Conservation (phyloP, 2,888 invertebrate species). For the Lithophane semibrunnea region DNA sequence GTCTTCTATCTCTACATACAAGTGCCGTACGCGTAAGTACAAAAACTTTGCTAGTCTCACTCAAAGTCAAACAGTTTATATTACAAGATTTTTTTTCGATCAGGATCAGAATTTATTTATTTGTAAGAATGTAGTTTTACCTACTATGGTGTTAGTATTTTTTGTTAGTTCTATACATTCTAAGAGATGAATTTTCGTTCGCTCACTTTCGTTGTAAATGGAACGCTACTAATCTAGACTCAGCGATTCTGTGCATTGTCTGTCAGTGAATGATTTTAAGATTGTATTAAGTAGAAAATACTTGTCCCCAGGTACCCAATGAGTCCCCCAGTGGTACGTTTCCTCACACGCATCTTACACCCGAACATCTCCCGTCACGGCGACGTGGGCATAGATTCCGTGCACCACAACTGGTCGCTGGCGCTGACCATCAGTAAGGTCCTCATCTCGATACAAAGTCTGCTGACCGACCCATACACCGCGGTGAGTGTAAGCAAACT, state of each 20-base stretch:
- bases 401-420: conserved; percentile 99
- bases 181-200: neutral
- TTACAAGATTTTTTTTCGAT: too few species aligned
- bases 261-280: neutral
- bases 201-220: neutral
- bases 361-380: conserved; percentile 98
- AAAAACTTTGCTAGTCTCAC: neutral
- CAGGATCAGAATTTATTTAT: too few species aligned
- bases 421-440: conserved; percentile 97
- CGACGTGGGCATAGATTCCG: conserved; percentile 98
- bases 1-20: conserved; percentile 97
- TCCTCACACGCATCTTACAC: conserved; percentile 97
- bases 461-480: conserved; percentile 97
- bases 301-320: conserved; percentile 93
- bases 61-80: neutral
- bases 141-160: too few species aligned
- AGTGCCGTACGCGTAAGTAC: conserved; percentile 94
- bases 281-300: neutral
- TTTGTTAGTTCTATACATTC: too few species aligned
- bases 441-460: conserved; percentile 96
- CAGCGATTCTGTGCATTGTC: neutral
- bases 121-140: too few species aligned
- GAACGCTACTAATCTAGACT: neutral
- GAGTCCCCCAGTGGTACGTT: conserved; percentile 97
- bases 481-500: conserved; percentile 90